These are phyloP conservation scores for Lithophane semibrunnea DNA, from an alignment of 2,888 invertebrate genomes.

Conservation along the genomic window DNA sequence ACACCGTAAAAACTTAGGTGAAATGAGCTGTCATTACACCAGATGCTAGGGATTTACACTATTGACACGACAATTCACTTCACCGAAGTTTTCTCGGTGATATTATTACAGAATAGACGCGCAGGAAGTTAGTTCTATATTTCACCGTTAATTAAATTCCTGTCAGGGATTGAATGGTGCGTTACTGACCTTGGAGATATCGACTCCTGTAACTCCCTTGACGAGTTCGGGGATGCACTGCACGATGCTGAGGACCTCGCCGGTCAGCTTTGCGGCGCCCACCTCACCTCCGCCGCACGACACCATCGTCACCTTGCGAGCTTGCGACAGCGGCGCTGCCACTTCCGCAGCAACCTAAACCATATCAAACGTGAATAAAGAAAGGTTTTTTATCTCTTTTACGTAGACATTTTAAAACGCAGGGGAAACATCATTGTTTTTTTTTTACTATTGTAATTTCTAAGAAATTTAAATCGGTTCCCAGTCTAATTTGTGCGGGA, in stretches of 20 bases:
- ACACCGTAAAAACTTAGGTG: too few relatives aligned
- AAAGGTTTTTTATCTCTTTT: background rate
- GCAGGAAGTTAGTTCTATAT: background rate
- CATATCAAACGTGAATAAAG: background rate
- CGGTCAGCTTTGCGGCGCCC: slow-evolving; percentile 98
- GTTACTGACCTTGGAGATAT: slow-evolving; percentile 93
- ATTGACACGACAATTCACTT: background rate
- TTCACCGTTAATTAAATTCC: background rate
- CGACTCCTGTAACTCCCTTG: slow-evolving; percentile 97
- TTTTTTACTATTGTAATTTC: background rate
- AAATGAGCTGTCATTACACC: background rate
- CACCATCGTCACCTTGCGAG: slow-evolving; percentile 99
- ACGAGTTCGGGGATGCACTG: slow-evolving; percentile 97
- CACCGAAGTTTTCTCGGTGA: background rate
- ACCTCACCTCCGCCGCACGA: slow-evolving; percentile 97
- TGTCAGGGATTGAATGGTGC: background rate
- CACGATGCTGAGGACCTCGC: slow-evolving; percentile 98
- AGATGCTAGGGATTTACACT: background rate
- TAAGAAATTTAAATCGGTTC: background rate
- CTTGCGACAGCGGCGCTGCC: slow-evolving; percentile 97
- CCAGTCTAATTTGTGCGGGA: background rate
- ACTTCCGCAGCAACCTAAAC: slow-evolving; percentile 98
- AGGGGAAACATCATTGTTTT: too few relatives aligned
- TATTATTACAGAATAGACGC: background rate
- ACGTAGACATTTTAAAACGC: background rate